phyloP scores from a whole-genome alignment of 2,113 vertebrate species.

The Egretta garzetta region DNA sequence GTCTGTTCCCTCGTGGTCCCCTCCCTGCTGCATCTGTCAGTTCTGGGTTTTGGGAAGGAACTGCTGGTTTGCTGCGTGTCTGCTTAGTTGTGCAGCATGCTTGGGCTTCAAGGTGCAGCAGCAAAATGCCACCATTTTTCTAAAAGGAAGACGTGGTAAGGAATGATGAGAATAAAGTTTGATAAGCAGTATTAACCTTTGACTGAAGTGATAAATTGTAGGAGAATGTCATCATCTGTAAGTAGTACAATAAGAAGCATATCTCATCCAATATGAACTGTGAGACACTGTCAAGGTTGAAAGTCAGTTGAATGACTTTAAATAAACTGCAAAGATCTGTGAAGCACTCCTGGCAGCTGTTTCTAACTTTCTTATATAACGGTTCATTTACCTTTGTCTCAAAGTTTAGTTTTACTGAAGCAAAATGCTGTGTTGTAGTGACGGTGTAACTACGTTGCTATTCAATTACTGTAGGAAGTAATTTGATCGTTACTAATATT shows the following conservation, averaged over 20 bases:
- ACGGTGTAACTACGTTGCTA: not conserved
- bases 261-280: not conserved
- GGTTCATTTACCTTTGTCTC: not conserved
- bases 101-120: not conserved
- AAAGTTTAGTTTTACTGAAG: not conserved
- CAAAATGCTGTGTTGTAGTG: not conserved
- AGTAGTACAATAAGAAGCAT: not conserved
- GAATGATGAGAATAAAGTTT: not conserved
- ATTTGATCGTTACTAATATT: not conserved
- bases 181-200: not conserved
- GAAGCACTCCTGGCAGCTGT: not conserved
- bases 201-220: not conserved
- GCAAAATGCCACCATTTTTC: not conserved
- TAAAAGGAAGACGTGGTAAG: not conserved
- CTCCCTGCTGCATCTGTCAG: not conserved
- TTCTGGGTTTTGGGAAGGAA: not conserved
- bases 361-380: not conserved
- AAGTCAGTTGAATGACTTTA: not conserved
- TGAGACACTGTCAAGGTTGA: not conserved
- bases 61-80: not conserved
- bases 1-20: not conserved
- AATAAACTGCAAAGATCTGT: not conserved
- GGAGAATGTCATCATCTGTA: not conserved
- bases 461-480: not conserved
- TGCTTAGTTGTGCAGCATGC: accelerated